Base-by-base conservation (phyloP, 2,888 invertebrate genomes). In the Petrophora chlorosata region DNA sequence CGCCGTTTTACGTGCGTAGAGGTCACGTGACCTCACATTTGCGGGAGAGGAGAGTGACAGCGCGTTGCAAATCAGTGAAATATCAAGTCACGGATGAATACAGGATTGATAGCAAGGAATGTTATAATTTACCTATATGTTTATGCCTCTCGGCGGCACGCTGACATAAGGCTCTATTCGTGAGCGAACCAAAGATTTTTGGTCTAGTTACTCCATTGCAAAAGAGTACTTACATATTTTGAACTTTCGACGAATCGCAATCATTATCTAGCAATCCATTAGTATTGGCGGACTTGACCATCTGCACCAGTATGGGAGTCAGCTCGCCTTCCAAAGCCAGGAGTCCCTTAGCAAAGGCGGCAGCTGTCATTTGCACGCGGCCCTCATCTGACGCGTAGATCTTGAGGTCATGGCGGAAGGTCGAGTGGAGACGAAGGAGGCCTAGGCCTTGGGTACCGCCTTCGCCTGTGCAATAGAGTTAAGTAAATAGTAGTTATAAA, bases 381-480 rank as follows among this genome's bases (percentile, higher is more conserved):
- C 99, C 99, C 82, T 99, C 99, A 82, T 99, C 99, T 0, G 99
- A 99, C 0, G 99, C 99, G 85, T 99, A 99, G 66, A 99, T 99
- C 91, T 99, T 99, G 51, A 99, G 92, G 83, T 99, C 99, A 82
- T 99, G 99, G 0, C 99, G 95, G 88, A 98, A 99, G 0, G 99
- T 99, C 5, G 99, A 99, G 85, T 99, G 99, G 0, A 99, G 92
- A 0, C 93, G 92, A 0, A 99, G 92, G 4, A 99, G 92, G 0
- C 99, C 99, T 30, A 99, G 91, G 0, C 99, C 99, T 85, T 98
- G 98, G 1, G 98, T 97, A 29, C 97, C 60, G 94, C 96, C 91
- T 95, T 98, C 91, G 94, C 98, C 82, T 94, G n/a, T 5, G 7
- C 2, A 44, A 15, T n/a, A 4, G 3, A 35, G 39, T 40, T 3